Evolutionary conservation across 92 coral and sea anemone genomes (phyloP).

Genomic region (Meandrina meandrites): DNA sequence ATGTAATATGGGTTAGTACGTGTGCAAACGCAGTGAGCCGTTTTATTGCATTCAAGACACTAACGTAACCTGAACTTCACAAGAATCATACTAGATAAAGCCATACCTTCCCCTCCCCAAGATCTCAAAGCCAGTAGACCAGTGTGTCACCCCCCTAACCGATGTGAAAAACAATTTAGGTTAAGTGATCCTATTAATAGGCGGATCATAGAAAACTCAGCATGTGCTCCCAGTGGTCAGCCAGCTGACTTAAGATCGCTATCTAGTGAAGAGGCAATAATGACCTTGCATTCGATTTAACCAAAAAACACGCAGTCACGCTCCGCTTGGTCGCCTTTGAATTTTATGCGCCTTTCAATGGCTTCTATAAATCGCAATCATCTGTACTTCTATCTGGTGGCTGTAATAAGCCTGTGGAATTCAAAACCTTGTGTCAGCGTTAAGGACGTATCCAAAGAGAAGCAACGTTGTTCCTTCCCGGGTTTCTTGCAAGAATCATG

Average conservation of each 20-base stretch:
- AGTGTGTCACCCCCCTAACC: background rate
- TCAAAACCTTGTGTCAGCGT: background rate
- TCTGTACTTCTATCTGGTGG: slow-evolving; percentile 16
- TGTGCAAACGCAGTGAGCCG: background rate
- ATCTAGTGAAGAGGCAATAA: background rate
- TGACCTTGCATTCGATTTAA: background rate
- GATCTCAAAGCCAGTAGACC: too few species aligned
- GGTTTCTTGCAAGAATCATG: slow-evolving; percentile 34
- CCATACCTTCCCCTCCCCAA: background rate
- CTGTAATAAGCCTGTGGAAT: background rate
- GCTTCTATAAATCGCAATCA: background rate
- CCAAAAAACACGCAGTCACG: background rate
- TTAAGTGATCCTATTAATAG: background rate
- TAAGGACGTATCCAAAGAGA: background rate
- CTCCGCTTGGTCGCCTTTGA: slow-evolving; percentile 18
- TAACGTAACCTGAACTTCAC: too few species aligned
- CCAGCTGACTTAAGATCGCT: background rate
- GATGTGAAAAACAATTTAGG: background rate
- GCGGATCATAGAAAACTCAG: too few species aligned
- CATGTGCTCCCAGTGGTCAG: slow-evolving; percentile 5
- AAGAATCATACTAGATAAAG: background rate
- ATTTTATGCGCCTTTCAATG: background rate
- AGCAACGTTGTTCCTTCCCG: slow-evolving; percentile 15
- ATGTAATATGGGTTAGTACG: background rate
- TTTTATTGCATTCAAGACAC: background rate